phyloP scores from a whole-genome alignment of 2,113 vertebrate genomes.

The Pangasianodon hypophthalmus region DNA sequence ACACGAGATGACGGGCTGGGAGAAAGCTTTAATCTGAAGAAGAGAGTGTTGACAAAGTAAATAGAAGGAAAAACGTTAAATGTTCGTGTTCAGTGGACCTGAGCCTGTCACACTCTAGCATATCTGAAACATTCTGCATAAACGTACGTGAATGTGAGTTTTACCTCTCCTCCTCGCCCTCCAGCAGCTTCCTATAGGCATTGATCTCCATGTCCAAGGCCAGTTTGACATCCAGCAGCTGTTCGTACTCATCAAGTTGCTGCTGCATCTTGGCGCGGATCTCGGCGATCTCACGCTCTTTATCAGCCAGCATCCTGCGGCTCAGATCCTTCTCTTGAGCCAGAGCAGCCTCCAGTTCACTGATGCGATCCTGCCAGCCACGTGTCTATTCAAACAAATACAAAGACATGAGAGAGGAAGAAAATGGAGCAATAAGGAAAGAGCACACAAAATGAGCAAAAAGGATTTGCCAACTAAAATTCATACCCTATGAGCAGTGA shows the following conservation, averaged over 20 bases:
- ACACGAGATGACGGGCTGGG: constrained; percentile 83
- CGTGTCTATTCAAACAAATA: constrained; percentile 70
- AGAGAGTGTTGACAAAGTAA: no score
- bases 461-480: background rate
- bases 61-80: background rate
- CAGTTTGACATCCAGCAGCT: constrained; percentile 89
- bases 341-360: constrained; percentile 81
- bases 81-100: background rate
- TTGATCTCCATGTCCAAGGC: constrained; percentile 92
- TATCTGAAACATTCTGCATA: background rate
- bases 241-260: constrained; percentile 83
- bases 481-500: background rate
- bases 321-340: constrained; percentile 77
- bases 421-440: background rate
- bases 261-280: constrained; percentile 82
- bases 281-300: constrained; percentile 79
- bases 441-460: background rate
- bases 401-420: background rate
- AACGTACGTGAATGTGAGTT: background rate
- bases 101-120: background rate
- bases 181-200: constrained; percentile 88
- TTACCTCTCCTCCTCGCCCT: constrained; percentile 91
- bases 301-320: constrained; percentile 74
- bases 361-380: constrained; percentile 80
- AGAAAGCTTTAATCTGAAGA: constrained; percentile 81